Evolutionary conservation across 1,140 invertebrate species (phyloP), one percentile per base, ranked within the genome.

Genomic region (Drosophila athabasca): DNA sequence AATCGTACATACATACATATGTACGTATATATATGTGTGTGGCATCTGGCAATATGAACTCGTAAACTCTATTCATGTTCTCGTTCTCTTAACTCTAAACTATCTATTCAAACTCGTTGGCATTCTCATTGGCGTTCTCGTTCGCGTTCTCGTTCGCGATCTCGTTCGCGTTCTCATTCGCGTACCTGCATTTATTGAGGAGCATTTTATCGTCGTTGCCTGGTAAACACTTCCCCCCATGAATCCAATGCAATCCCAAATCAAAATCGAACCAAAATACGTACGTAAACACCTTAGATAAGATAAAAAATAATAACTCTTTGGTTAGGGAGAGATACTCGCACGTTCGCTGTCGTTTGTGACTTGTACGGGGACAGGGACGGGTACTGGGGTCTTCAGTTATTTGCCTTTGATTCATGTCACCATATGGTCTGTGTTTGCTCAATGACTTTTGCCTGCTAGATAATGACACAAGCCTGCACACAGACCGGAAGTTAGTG

Each of bases 211-310:
- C 15, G 15, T 22, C 48, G 29, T 31, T 2, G 43, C 31, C 66
- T 68, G 66, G 66, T 69, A 69, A 69, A 69, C 66, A 65, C 8
- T 9, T 31, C 8, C 31, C 31, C 31, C 8, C 2, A 31, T 31
- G 31, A 31, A 9, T 8, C 31, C 9, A 31, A 31, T 8, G 31
- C 31, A 9, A 31, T 26, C 31, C 54, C 64, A 69, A 58, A 69
- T 70, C 67, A 70, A 70, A 70, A 70, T 70, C 65, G 67, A 70
- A 69, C 67, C 13, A 26, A 43, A 69, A 58, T 70, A 19, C 52
- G 65, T 50, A 39, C 67, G 66, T 58, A 69, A 69, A 69, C 66
- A 69, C 31, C 9, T 1, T 1, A 43, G 67, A 70, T 70, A 70
- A 70, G 67, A 70, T 70, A 70, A 58, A 44, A 70, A 58, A 50